Conservation (phyloP, 2,797 vertebrate species). For the Smutsia gigantea region DNA sequence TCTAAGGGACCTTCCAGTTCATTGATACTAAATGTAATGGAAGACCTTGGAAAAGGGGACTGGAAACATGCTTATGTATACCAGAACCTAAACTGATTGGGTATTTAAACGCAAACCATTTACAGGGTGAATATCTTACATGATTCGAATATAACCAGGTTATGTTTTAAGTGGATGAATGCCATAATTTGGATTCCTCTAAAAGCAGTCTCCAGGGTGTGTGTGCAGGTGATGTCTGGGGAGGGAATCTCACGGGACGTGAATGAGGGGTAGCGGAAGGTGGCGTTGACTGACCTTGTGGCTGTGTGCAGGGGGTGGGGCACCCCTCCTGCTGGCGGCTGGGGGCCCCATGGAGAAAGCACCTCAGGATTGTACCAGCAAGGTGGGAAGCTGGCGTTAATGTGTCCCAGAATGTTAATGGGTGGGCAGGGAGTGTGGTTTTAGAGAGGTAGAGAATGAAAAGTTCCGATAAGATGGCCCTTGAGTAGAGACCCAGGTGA, state of each 20-base stretch:
- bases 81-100: background rate
- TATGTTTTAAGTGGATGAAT: background rate
- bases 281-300: background rate
- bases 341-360: background rate
- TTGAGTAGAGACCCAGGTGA: background rate
- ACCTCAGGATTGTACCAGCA: background rate
- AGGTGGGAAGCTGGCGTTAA: background rate
- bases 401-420: background rate
- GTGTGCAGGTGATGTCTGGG: background rate
- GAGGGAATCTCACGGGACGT: background rate
- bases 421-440: no score
- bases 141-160: background rate
- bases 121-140: background rate
- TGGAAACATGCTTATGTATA: background rate
- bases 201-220: background rate
- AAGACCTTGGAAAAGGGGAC: background rate
- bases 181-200: background rate
- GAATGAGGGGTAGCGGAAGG: background rate
- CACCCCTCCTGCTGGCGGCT: background rate
- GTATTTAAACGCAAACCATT: background rate
- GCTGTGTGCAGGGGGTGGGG: background rate
- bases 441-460: background rate
- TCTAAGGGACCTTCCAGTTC: background rate
- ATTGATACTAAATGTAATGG: background rate
- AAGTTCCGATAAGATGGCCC: background rate